phyloP scores from a whole-genome alignment of 1,140 invertebrate species.

The Drosophila parvula region DNA sequence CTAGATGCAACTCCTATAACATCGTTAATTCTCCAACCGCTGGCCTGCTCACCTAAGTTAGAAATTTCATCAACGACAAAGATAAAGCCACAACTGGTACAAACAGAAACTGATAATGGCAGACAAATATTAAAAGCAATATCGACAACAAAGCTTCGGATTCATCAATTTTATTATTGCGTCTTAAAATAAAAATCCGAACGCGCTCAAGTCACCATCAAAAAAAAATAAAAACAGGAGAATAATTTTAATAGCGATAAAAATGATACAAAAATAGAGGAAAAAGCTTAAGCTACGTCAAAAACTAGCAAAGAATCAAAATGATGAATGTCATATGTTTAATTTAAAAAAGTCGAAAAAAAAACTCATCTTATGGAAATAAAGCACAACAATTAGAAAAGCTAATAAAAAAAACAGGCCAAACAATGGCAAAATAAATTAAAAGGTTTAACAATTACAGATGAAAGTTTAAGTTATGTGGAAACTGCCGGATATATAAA shows the following conservation, averaged over 20 bases:
- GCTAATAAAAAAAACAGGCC: conserved; percentile 61
- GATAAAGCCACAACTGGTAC: not conserved
- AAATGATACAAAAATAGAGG: conserved; percentile 40
- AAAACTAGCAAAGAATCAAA: conserved; percentile 54
- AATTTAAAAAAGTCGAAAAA: conserved; percentile 55
- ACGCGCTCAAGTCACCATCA: not conserved
- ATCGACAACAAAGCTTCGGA: conserved; percentile 1
- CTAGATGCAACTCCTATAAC: conserved; percentile 58
- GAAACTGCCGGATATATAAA: not conserved
- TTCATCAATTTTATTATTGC: not conserved
- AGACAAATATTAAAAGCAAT: not conserved
- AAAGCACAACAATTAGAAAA: conserved; percentile 61
- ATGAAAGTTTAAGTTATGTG: not conserved
- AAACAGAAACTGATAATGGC: not conserved
- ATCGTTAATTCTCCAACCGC: conserved; percentile 8
- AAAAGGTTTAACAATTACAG: conserved; percentile 5
- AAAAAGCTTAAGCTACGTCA: conserved; percentile 73
- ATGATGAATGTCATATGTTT: conserved; percentile 2
- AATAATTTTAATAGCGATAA: conserved; percentile 8
- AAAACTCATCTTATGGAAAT: conserved; percentile 24
- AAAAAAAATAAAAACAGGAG: conserved; percentile 59
- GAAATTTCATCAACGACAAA: not conserved
- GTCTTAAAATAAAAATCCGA: not conserved
- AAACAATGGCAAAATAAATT: conserved; percentile 64
- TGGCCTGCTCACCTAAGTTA: not conserved